Percentiles rank a stretch among this genome's conserved stretches.
Evolutionary conservation across 2,113 vertebrate genomes (phyloP).

Genomic region (Plestiodon gilberti): DNA sequence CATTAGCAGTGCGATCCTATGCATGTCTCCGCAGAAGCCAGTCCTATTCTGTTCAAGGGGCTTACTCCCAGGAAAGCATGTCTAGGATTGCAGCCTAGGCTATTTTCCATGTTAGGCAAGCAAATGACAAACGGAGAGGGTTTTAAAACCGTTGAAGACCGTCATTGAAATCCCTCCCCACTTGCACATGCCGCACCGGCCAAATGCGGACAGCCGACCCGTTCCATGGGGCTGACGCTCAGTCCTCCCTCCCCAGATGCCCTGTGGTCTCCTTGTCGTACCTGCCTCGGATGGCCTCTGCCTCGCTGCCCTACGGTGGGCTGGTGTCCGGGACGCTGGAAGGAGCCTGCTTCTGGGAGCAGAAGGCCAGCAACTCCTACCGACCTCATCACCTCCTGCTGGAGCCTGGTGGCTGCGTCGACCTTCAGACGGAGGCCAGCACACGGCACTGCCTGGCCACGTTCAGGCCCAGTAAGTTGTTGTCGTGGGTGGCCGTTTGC

Average conservation of each 20-base stretch:
- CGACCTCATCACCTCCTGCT: conserved; percentile 86
- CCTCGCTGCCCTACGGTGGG: conserved; percentile 86
- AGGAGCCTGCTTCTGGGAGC: conserved; percentile 93
- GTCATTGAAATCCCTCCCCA: neutral
- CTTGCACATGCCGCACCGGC: neutral
- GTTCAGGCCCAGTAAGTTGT: conserved; percentile 87
- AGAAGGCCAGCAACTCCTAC: conserved; percentile 78
- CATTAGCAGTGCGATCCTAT: no score
- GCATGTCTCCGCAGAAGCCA: no score
- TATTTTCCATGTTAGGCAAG: neutral
- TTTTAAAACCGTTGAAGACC: neutral
- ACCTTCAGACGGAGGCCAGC: conserved; percentile 89
- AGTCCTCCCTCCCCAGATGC: conserved; percentile 75
- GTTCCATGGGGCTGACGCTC: neutral
- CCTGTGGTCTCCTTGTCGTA: conserved; percentile 92
- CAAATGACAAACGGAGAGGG: no score
- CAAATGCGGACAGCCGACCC: no score
- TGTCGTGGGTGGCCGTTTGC: rapidly evolving
- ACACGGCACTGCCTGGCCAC: conserved; percentile 94
- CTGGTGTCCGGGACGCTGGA: conserved; percentile 91
- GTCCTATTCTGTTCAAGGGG: no score
- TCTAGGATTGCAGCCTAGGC: neutral
- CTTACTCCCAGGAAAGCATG: no score
- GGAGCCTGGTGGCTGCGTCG: conserved; percentile 86
- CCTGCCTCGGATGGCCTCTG: conserved; percentile 85